phyloP scores from a whole-genome alignment of 2,797 vertebrate genomes.

The Mus minutoides region DNA sequence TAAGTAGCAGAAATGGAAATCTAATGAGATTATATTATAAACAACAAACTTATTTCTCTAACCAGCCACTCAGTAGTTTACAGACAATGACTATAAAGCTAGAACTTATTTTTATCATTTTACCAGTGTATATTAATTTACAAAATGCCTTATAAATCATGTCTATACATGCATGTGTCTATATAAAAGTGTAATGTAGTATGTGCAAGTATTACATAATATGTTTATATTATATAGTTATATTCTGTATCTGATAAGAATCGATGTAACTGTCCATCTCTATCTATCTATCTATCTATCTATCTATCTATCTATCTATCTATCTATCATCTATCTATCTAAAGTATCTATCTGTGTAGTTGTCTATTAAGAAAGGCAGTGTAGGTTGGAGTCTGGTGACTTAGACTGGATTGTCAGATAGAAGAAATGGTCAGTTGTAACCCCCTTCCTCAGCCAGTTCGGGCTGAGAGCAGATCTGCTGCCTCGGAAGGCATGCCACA shows the following conservation, averaged over 20 bases:
- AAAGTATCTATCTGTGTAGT: background rate
- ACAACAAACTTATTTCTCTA: background rate
- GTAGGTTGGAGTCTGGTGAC: background rate
- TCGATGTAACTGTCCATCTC: too few relatives aligned
- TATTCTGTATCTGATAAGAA: background rate
- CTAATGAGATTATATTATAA: background rate
- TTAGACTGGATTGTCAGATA: background rate
- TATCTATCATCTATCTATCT: too few relatives aligned
- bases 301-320: too few relatives aligned
- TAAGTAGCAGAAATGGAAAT: background rate
- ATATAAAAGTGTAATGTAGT: background rate
- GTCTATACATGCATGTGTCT: background rate
- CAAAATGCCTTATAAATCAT: background rate
- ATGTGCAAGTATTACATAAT: background rate
- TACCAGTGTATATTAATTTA: background rate
- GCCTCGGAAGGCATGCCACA: too few relatives aligned
- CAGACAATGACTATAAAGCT: background rate
- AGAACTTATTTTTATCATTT: background rate
- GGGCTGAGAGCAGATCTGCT: too few relatives aligned
- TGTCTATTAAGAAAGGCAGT: background rate
- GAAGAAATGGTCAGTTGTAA: background rate
- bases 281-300: too few relatives aligned
- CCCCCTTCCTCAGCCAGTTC: too few relatives aligned
- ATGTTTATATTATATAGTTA: background rate
- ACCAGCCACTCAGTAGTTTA: background rate